Base-by-base conservation (phyloP, 2,113 vertebrate species). In the Aviceda subcristata region DNA sequence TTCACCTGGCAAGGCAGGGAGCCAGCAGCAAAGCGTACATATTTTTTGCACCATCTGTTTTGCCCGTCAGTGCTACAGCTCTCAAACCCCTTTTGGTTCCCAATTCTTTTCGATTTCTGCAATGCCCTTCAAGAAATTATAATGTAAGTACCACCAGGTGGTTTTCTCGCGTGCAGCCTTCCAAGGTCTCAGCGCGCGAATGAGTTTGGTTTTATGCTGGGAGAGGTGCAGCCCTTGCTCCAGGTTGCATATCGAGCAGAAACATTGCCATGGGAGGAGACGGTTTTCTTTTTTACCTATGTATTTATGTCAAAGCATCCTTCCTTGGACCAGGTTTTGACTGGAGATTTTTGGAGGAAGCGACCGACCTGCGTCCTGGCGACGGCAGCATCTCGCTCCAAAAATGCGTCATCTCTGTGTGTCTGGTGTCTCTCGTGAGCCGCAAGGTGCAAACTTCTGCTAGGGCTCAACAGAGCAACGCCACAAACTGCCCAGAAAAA, bases 361-460 rank as follows among this genome's bases (percentile, higher is more conserved):
- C 0, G 1, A 39, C 30, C 56, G 51, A 59, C 19, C 38, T 76
- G 17, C 43, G 32, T 23, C 2, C 36, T 50, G 38, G 43, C 0
- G 1, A 20, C 5, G 10, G 64, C 15, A 26, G 29, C 46, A 60
- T 20, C 43, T 86, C 3, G 1, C 12, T 57, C 68, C 11, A 23
- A 86, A 87, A 86, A 45, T 12, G 0, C 0, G 10, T 51, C 3
- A 0, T 10, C 16, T 43, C 39, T 4, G 0, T 7, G 4, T 8
- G 7, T 27, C 39, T 10, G 4, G 6, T 48, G 20, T 68, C 68
- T 85, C 26, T n/a, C n/a, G 18, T 3, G 30, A 81, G 36, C 72
- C 85, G 60, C 48, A 51, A 86, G 64, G 48, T 41, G 50, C 24
- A 60, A 82, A 38, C 21, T 55, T 69, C 81, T 86, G n/a, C 51